These are phyloP conservation scores for Fratercula arctica DNA, from an alignment of 2,797 vertebrate genomes.

Conservation along the genomic window DNA sequence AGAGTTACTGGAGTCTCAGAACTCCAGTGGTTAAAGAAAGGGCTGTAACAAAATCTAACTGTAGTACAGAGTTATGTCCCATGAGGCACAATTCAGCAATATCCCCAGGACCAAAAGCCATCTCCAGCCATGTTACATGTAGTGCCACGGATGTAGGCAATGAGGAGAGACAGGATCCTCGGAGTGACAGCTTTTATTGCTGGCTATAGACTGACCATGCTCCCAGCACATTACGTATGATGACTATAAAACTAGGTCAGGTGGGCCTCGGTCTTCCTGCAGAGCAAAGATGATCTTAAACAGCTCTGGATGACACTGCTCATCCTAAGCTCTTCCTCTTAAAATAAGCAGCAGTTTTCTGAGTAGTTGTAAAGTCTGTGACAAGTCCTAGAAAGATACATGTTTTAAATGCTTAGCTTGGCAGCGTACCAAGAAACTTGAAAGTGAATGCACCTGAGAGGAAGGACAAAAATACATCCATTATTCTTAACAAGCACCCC, in stretches of 20 bases:
- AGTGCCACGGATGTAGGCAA: background rate
- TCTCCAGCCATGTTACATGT: fast-evolving
- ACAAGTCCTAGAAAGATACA: background rate
- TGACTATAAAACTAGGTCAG: background rate
- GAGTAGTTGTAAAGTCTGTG: background rate
- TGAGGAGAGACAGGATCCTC: background rate
- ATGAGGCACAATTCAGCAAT: background rate
- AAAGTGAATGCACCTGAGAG: background rate
- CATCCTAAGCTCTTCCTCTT: background rate
- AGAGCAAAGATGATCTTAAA: background rate
- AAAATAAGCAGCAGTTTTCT: background rate
- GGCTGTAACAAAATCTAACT: background rate
- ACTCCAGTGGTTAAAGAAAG: background rate
- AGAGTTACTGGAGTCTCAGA: background rate
- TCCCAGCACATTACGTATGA: fast-evolving
- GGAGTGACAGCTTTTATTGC: background rate
- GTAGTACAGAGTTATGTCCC: background rate
- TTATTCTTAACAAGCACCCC: background rate
- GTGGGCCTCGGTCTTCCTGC: background rate
- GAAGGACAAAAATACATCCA: background rate
- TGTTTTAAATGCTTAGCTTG: background rate
- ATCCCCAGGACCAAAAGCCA: background rate
- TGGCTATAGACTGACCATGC: background rate
- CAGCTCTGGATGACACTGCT: background rate
- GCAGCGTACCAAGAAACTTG: background rate